These are phyloP conservation scores for Drosophila glabriapex DNA, from an alignment of 2,888 invertebrate genomes.

Conservation along the genomic window DNA sequence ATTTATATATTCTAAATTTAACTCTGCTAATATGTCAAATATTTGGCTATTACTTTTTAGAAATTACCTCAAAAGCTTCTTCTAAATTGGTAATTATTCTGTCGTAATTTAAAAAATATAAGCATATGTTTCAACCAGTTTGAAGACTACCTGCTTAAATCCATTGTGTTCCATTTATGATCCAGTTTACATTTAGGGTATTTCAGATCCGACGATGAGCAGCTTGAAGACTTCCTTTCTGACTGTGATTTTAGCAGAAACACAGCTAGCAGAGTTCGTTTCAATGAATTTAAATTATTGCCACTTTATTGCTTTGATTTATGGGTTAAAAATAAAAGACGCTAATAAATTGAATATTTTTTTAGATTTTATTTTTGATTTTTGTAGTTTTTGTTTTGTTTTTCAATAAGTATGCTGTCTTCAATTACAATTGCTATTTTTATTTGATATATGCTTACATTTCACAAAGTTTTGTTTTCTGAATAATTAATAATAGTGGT, in stretches of 20 bases:
- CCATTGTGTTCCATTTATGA: neutral
- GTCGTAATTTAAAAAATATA: neutral
- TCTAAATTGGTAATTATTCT: neutral
- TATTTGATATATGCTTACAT: constrained; percentile 73
- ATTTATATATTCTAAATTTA: neutral
- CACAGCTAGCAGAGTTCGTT: neutral
- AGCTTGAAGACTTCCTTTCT: constrained; percentile 6
- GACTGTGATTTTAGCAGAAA: neutral
- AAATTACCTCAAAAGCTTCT: neutral
- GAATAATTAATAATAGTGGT: constrained; percentile 55
- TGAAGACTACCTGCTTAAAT: neutral
- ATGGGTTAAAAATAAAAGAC: constrained; percentile 12
- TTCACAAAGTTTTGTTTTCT: constrained; percentile 54
- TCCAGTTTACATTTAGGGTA: constrained; percentile 18
- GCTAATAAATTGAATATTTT: constrained; percentile 14
- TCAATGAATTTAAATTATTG: constrained; percentile 64
- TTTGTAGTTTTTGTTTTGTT: constrained; percentile 41
- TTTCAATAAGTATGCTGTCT: constrained; percentile 58
- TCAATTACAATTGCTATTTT: constrained; percentile 79
- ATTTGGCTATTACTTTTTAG: neutral
- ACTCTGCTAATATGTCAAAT: no score
- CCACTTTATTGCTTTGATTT: constrained; percentile 57
- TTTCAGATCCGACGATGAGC: neutral
- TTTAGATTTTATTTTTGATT: constrained; percentile 62
- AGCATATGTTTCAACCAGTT: neutral